These are phyloP conservation scores for Archips crataeganus DNA, from an alignment of 2,888 invertebrate species.

Conservation along the genomic window DNA sequence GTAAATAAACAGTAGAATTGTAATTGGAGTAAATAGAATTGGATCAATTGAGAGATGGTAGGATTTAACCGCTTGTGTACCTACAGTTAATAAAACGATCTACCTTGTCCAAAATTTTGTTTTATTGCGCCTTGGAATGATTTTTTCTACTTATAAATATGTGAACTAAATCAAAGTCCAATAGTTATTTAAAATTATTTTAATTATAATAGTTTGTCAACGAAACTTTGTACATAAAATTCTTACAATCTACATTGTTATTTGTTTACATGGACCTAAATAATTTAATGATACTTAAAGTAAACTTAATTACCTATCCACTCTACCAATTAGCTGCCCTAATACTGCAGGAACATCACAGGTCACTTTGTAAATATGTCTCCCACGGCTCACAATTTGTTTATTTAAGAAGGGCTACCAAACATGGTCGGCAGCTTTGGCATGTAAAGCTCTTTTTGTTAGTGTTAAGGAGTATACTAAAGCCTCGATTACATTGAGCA, in stretches of 20 bases:
- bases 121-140: neutral
- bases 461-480: neutral
- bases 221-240: conserved; percentile 68
- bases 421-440: too few species aligned
- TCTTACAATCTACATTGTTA: conserved; percentile 55
- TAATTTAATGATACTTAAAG: conserved; percentile 45
- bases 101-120: too few species aligned
- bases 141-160: neutral
- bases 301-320: conserved; percentile 28
- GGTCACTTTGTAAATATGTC: conserved; percentile 56
- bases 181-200: conserved; percentile 43
- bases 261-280: conserved; percentile 49
- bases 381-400: conserved; percentile 46
- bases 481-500: neutral
- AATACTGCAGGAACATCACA: conserved; percentile 80
- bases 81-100: neutral
- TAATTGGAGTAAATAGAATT: neutral
- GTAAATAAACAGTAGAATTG: neutral
- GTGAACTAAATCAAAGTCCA: conserved; percentile 25
- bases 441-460: too few species aligned
- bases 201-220: conserved; percentile 56
- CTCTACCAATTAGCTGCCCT: conserved; percentile 55
- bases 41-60: too few species aligned
- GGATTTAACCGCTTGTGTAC: neutral
- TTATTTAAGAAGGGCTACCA: neutral